Evolutionary conservation across 2,113 vertebrate genomes (phyloP).

Genomic region (Sebastes schlegelii): DNA sequence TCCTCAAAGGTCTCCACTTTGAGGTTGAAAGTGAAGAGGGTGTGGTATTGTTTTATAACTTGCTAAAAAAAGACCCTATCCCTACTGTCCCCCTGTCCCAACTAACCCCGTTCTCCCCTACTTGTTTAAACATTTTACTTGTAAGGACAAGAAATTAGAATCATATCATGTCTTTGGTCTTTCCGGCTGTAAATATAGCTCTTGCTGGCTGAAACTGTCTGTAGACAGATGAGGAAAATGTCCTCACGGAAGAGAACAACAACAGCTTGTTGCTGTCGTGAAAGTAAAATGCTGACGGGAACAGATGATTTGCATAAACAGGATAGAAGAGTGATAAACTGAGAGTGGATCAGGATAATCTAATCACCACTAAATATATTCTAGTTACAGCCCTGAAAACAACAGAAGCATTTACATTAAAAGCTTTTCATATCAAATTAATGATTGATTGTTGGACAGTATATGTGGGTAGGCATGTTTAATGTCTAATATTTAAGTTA

Average conservation of each 20-base stretch:
- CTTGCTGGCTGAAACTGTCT: background rate
- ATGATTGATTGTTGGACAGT: background rate
- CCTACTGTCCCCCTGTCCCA: too few species aligned
- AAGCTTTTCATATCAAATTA: background rate
- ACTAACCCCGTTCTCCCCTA: too few species aligned
- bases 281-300: conserved; percentile 46
- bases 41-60: too few species aligned
- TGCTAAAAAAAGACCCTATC: too few species aligned
- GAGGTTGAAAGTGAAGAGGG: too few species aligned
- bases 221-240: conserved; percentile 5
- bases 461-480: background rate
- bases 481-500: background rate
- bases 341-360: background rate
- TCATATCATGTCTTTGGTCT: background rate
- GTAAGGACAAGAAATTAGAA: background rate
- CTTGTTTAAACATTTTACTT: background rate
- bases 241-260: conserved; percentile 2
- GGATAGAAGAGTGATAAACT: background rate
- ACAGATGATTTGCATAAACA: conserved; percentile 57
- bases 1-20: too few species aligned
- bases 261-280: conserved; percentile 33
- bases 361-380: background rate
- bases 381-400: background rate
- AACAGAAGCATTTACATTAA: background rate
- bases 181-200: background rate